These are phyloP conservation scores for Hedychridium roseum DNA, from an alignment of 2,888 invertebrate species.

Conservation along the genomic window DNA sequence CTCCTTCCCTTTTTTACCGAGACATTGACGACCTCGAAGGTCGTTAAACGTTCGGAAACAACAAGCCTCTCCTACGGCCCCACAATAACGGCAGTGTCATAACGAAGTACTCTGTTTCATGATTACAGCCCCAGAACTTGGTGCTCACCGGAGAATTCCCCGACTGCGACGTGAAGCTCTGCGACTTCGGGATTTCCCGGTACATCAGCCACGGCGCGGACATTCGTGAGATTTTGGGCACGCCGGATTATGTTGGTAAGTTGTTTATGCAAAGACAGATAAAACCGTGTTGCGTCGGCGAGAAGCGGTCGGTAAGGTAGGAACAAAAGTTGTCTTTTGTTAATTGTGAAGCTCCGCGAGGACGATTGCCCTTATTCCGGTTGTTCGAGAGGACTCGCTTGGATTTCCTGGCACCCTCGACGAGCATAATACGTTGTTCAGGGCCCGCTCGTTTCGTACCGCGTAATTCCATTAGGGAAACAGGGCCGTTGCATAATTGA, in stretches of 20 bases:
- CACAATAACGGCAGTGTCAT: too few relatives aligned
- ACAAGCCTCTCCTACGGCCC: too few relatives aligned
- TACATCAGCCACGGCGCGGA: slow-evolving; percentile 90
- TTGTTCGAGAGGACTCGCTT: too few relatives aligned
- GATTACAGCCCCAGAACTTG: slow-evolving; percentile 89
- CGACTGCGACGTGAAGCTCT: slow-evolving; percentile 84
- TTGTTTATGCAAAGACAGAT: too few relatives aligned
- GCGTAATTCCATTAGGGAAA: slow-evolving; percentile 37
- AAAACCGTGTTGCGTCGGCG: too few relatives aligned
- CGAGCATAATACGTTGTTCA: too few relatives aligned
- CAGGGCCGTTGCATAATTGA: slow-evolving; percentile 38
- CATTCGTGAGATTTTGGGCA: slow-evolving; percentile 93
- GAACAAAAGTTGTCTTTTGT: too few relatives aligned
- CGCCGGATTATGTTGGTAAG: slow-evolving; percentile 94
- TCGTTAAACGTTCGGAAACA: not conserved
- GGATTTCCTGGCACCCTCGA: too few relatives aligned
- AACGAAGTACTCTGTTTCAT: too few relatives aligned
- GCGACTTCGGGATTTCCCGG: slow-evolving; percentile 94
- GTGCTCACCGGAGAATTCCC: slow-evolving; percentile 81
- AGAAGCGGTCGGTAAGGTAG: too few relatives aligned
- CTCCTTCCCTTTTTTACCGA: not conserved
- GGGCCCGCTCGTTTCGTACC: slow-evolving; percentile 18
- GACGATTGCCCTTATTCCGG: too few relatives aligned
- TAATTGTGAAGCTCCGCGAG: too few relatives aligned
- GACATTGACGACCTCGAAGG: not conserved